Evolutionary conservation across 2,113 vertebrate genomes (phyloP).

Genomic region (Apeltes quadracus): DNA sequence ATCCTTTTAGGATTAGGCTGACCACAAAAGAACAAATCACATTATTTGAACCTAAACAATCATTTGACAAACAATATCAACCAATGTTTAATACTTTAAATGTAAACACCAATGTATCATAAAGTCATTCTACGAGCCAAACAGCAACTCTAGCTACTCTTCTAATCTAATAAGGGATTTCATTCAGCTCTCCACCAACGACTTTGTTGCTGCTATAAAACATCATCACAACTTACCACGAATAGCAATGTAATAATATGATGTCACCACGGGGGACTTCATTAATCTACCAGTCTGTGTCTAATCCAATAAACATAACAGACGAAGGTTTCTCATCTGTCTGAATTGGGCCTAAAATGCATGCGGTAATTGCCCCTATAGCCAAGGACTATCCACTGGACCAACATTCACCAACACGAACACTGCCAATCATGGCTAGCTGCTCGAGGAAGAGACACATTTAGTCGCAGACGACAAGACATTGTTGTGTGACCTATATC

Average conservation of each 20-base stretch:
- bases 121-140: not conserved
- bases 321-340: constrained; percentile 66
- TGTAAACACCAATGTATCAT: not conserved
- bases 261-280: constrained; percentile 28
- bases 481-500: constrained; percentile 58
- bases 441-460: not conserved
- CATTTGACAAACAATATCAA: constrained; percentile 12
- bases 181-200: constrained; percentile 2
- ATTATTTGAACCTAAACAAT: constrained; percentile 4
- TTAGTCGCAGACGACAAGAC: constrained; percentile 13
- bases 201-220: not conserved
- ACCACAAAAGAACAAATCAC: constrained; percentile 5
- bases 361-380: constrained; percentile 11
- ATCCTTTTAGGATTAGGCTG: constrained; percentile 14
- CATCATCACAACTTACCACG: not conserved
- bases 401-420: constrained; percentile 14
- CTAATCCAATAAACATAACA: constrained; percentile 63
- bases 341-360: constrained; percentile 46
- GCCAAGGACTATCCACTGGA: constrained; percentile 1
- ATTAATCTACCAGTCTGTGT: constrained; percentile 30
- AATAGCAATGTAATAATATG: not conserved
- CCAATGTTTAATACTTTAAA: not conserved
- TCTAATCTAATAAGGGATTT: constrained; percentile 28
- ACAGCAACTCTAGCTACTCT: constrained; percentile 3
- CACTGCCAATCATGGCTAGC: not conserved